A percentile compares a stretch with the other conserved stretches of the same genome.
These are phyloP conservation scores for Siniperca obscura DNA, from an alignment of 2,797 vertebrate genomes.

Conservation along the genomic window DNA sequence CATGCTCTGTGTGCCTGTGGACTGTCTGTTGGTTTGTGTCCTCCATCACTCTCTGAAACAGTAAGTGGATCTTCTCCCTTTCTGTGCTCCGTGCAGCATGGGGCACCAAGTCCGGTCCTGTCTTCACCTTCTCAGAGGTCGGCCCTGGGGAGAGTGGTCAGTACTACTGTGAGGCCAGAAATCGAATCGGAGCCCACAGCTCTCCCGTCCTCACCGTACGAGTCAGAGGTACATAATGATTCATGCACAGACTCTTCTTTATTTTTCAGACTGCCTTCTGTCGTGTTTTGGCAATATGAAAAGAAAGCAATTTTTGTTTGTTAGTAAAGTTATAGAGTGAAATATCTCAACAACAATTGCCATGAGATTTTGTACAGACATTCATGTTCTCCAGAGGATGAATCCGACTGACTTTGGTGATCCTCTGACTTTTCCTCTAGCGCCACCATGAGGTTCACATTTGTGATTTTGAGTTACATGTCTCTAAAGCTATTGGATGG, in stretches of 20 bases:
- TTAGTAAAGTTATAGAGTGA: not conserved
- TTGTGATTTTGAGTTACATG: not conserved
- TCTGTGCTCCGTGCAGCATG: slow-evolving; percentile 69
- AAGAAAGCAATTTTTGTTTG: not conserved
- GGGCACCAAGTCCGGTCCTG: slow-evolving; percentile 82
- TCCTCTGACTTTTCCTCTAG: not conserved
- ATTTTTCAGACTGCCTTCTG: not conserved
- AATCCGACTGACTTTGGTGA: too few species aligned
- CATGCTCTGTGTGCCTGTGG: not conserved
- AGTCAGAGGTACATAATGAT: slow-evolving; percentile 80
- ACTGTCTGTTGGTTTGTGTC: slow-evolving; percentile 3
- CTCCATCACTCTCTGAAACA: slow-evolving; percentile 8
- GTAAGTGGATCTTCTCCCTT: not conserved
- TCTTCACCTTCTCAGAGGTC: slow-evolving; percentile 85
- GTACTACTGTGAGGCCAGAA: slow-evolving; percentile 87
- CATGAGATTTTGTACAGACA: not conserved
- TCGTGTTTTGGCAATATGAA: slow-evolving; percentile 3
- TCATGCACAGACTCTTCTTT: not conserved
- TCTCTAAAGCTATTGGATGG: not conserved
- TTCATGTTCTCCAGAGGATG: not conserved
- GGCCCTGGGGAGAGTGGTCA: slow-evolving; percentile 83
- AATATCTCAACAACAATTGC: slow-evolving; percentile 2
- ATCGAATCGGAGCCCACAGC: slow-evolving; percentile 83
- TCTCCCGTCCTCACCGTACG: slow-evolving; percentile 85
- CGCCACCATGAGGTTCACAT: not conserved